phyloP scores from a whole-genome alignment of 2,797 vertebrate species.

The Cirrhinus mrigala region DNA sequence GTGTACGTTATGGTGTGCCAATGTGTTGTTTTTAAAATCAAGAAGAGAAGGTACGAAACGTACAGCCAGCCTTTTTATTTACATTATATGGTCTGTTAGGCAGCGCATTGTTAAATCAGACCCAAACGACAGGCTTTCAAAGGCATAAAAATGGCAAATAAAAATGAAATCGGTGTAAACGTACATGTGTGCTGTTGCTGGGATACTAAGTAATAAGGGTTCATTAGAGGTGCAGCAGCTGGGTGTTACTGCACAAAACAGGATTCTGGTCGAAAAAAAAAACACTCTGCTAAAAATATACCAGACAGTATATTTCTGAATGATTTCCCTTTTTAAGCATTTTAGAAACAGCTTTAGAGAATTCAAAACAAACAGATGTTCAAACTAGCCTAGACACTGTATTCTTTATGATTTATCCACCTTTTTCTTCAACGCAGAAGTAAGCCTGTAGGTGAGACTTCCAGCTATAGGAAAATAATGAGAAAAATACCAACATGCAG shows the following conservation, averaged over 20 bases:
- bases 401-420: constrained; percentile 42
- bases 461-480: too few relatives aligned
- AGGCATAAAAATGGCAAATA: neutral
- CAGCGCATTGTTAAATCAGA: neutral
- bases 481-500: too few relatives aligned
- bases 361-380: neutral
- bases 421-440: too few relatives aligned
- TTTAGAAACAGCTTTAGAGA: neutral
- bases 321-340: constrained; percentile 4
- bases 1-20: neutral
- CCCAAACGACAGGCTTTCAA: constrained; percentile 5
- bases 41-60: constrained; percentile 20
- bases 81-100: constrained; percentile 9
- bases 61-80: constrained; percentile 7
- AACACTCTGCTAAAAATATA: neutral
- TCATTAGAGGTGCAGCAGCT: constrained; percentile 30
- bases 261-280: neutral
- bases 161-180: constrained; percentile 1
- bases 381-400: neutral
- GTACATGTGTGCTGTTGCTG: constrained; percentile 19
- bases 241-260: constrained; percentile 8
- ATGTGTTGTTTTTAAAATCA: constrained; percentile 28
- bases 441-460: too few relatives aligned
- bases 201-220: constrained; percentile 12
- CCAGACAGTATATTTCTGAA: neutral